Percentiles rank a stretch among this genome's conserved stretches.
Conservation (phyloP, 2,113 vertebrate species). For the Leucopsar rothschildi region DNA sequence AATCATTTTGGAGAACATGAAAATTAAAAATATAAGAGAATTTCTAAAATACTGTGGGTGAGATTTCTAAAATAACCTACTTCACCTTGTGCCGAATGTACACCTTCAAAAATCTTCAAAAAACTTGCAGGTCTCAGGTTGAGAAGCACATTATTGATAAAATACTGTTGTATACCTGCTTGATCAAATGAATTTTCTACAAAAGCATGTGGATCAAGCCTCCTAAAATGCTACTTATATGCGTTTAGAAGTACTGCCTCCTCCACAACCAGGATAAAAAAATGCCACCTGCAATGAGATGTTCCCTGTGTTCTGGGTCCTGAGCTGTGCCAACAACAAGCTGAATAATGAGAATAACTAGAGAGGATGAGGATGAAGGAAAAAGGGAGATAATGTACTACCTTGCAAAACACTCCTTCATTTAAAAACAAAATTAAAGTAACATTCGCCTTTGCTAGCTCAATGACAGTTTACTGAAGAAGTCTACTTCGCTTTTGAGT, state of each 20-base stretch:
- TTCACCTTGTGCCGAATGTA: background rate
- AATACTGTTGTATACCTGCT: background rate
- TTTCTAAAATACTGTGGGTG: background rate
- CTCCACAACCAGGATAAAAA: background rate
- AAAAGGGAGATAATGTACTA: background rate
- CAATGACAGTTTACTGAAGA: background rate
- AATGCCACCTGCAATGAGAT: background rate
- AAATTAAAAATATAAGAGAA: background rate
- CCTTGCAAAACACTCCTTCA: background rate
- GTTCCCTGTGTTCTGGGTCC: background rate
- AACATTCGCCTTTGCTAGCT: background rate
- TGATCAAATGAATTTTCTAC: background rate
- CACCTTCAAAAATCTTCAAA: background rate
- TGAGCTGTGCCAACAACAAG: fast-evolving
- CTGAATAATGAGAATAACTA: background rate
- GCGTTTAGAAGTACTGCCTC: background rate
- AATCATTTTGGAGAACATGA: background rate
- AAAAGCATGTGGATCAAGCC: background rate
- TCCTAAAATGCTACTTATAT: background rate
- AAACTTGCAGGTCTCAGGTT: background rate
- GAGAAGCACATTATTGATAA: background rate
- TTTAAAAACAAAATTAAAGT: background rate
- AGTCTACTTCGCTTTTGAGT: background rate
- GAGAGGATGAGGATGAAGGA: background rate
- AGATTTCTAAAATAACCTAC: background rate